Evolutionary conservation across 2,113 vertebrate species (phyloP).

Genomic region (Archilochus colubris): DNA sequence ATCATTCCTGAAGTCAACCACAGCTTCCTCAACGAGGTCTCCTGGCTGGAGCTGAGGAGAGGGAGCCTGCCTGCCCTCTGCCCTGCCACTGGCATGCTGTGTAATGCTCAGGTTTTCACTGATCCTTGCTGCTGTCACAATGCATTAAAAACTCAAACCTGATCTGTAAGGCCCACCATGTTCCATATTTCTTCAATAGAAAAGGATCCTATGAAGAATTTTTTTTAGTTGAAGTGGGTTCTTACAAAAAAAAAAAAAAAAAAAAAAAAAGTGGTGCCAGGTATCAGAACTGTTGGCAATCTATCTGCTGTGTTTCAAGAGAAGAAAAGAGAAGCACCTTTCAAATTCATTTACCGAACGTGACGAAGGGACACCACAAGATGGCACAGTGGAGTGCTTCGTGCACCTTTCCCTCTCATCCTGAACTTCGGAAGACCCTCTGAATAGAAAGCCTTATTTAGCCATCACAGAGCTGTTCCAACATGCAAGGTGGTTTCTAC

Average conservation of each 20-base stretch:
- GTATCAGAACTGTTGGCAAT: background rate
- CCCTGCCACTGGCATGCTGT: rapidly evolving
- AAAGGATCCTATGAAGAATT: background rate
- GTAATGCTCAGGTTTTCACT: background rate
- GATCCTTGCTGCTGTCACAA: background rate
- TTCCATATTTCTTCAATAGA: background rate
- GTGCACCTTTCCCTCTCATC: background rate
- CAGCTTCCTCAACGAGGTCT: background rate
- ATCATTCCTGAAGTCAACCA: background rate
- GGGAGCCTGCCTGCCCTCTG: background rate
- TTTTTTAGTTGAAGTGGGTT: background rate
- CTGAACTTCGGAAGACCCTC: background rate
- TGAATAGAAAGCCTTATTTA: background rate
- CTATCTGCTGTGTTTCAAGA: background rate
- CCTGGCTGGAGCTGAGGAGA: rapidly evolving
- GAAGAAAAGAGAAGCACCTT: background rate
- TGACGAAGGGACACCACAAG: conserved; percentile 34
- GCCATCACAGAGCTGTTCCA: background rate
- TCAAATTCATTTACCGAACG: background rate
- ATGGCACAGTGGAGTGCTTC: conserved; percentile 2
- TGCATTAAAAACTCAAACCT: background rate
- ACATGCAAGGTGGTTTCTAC: background rate
- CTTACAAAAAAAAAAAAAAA: background rate
- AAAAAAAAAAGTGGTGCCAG: background rate
- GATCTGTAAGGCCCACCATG: background rate